A percentile compares a stretch with the other conserved stretches of the same genome.
phyloP scores from a whole-genome alignment of 2,113 vertebrate species.

The Phoxinus phoxinus region DNA sequence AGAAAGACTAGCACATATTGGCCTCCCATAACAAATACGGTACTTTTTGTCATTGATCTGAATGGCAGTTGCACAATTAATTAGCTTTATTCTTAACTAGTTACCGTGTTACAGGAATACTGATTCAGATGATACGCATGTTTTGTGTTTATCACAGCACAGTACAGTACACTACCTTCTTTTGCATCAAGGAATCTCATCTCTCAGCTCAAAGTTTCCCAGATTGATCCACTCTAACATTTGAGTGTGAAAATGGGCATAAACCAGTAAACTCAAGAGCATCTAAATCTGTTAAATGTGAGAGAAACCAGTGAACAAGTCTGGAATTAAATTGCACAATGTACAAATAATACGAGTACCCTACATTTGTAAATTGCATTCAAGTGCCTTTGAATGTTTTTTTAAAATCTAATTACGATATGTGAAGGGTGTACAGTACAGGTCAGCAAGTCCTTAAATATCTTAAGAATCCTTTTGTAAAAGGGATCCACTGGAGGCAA shows the following conservation, averaged over 20 bases:
- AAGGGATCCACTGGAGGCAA: too few relatives aligned
- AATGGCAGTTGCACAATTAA: too few relatives aligned
- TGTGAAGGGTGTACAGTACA: neutral
- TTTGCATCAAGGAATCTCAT: neutral
- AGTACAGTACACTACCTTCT: neutral
- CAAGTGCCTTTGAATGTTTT: neutral
- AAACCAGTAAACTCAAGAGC: neutral
- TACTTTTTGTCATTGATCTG: too few relatives aligned
- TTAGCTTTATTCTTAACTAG: too few relatives aligned
- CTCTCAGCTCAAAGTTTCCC: neutral
- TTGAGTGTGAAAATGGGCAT: constrained; percentile 34
- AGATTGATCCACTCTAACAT: neutral
- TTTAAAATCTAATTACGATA: neutral
- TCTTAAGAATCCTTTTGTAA: too few relatives aligned
- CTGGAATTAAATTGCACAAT: constrained; percentile 22
- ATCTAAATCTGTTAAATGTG: neutral
- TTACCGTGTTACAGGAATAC: too few relatives aligned
- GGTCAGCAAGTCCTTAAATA: neutral
- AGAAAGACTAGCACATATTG: neutral
- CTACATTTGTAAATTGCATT: neutral
- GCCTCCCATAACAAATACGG: neutral
- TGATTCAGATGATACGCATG: neutral
- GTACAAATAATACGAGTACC: neutral
- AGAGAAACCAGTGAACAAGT: neutral
- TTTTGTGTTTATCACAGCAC: constrained; percentile 6